Percentiles rank a stretch among this genome's conserved stretches.
Conservation (phyloP, 2,888 invertebrate genomes). For the Andrena marginata region DNA sequence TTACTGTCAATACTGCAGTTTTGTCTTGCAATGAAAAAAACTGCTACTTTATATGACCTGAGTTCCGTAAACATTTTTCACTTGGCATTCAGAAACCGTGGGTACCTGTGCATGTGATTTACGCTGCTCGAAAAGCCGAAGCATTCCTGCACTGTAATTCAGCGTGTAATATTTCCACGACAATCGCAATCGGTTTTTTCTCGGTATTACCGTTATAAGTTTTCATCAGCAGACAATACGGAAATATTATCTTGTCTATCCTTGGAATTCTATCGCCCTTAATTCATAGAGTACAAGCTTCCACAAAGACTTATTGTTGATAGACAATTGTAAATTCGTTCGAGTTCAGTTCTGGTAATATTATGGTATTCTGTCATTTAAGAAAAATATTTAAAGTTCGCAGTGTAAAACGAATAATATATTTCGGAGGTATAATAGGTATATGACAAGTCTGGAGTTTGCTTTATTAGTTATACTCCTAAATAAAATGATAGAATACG, state of each 20-base stretch:
- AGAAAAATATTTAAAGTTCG: too few relatives aligned
- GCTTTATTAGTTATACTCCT: too few relatives aligned
- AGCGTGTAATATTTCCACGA: slow-evolving; percentile 28
- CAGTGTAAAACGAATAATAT: too few relatives aligned
- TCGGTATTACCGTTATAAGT: slow-evolving; percentile 39
- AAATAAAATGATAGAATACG: too few relatives aligned
- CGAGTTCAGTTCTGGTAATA: too few relatives aligned
- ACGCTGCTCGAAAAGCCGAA: slow-evolving; percentile 46
- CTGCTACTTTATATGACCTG: slow-evolving; percentile 34
- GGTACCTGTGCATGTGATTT: slow-evolving; percentile 41
- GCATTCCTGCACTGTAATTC: slow-evolving; percentile 10
- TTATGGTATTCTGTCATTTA: too few relatives aligned
- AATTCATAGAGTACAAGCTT: not conserved
- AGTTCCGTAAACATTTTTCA: slow-evolving; percentile 54
- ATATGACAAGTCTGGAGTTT: too few relatives aligned
- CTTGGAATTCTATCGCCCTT: not conserved
- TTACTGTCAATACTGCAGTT: slow-evolving; percentile 44
- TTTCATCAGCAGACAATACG: slow-evolving; percentile 19
- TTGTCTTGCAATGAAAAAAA: slow-evolving; percentile 20
- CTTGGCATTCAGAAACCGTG: slow-evolving; percentile 41
- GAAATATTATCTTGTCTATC: slow-evolving; percentile 6
- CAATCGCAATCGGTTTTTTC: slow-evolving; percentile 27
- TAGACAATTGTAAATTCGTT: too few relatives aligned
- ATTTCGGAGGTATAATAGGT: too few relatives aligned
- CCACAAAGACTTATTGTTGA: too few relatives aligned